Conservation (phyloP, 2,797 vertebrate species). For the Synanceia verrucosa region DNA sequence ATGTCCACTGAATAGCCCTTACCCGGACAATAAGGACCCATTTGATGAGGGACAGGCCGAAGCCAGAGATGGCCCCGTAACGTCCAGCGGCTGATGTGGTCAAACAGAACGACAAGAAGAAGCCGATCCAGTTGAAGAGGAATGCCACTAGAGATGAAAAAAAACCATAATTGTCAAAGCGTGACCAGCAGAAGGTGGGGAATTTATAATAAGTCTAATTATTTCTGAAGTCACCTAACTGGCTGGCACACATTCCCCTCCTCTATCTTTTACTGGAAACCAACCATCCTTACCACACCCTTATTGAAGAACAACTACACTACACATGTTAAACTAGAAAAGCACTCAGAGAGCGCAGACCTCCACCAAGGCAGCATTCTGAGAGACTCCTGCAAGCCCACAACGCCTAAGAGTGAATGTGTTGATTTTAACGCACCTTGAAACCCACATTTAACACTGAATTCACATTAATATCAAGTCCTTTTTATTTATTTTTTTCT, state of each 20-base stretch:
- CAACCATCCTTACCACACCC: not conserved
- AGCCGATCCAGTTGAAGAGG: conserved; percentile 99
- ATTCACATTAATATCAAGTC: too few species aligned
- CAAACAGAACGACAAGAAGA: conserved; percentile 98
- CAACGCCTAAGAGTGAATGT: too few species aligned
- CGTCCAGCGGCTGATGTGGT: conserved; percentile 96
- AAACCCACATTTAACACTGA: too few species aligned
- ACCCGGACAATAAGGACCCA: conserved; percentile 99
- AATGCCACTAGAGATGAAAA: conserved; percentile 89
- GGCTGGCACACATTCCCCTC: not conserved
- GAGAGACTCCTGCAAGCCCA: too few species aligned
- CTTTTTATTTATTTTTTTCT: too few species aligned
- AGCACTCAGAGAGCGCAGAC: accelerated
- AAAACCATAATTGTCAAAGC: not conserved
- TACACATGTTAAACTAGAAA: not conserved
- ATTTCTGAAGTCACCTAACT: not conserved
- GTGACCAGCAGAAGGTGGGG: not conserved
- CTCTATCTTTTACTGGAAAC: not conserved
- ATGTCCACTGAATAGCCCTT: conserved; percentile 55
- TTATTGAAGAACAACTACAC: not conserved
- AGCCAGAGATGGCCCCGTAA: conserved; percentile 98
- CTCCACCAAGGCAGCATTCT: too few species aligned
- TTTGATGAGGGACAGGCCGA: conserved; percentile 97
- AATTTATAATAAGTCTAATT: not conserved
- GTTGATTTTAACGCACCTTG: too few species aligned